Conservation (phyloP, 2,113 vertebrate genomes). For the Echinops telfairi region DNA sequence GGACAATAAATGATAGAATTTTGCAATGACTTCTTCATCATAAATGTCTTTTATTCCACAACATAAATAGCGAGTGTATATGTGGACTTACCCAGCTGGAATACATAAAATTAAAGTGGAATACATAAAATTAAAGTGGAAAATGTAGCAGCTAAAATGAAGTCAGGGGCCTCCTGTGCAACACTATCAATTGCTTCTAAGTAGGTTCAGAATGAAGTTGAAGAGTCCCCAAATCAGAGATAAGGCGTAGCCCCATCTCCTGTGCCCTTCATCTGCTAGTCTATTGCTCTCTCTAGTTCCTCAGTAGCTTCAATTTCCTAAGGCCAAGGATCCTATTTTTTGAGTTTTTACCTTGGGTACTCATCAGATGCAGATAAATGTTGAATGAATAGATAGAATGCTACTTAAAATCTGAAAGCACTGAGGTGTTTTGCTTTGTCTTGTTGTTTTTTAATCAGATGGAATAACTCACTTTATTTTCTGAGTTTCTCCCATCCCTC, state of each 20-base stretch:
- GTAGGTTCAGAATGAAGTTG: too few species aligned
- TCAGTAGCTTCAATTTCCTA: not conserved
- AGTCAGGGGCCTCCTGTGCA: too few species aligned
- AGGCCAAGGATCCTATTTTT: not conserved
- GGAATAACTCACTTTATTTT: not conserved
- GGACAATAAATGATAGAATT: too few species aligned
- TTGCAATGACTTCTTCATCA: too few species aligned
- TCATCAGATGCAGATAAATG: not conserved
- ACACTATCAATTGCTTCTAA: too few species aligned
- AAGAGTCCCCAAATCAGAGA: not conserved
- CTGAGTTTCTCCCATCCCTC: not conserved
- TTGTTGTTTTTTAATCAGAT: not conserved
- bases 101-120: too few species aligned
- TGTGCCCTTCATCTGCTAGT: too few species aligned
- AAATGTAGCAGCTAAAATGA: too few species aligned
- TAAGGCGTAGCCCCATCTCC: not conserved
- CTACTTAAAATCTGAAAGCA: not conserved
- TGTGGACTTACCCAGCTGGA: too few species aligned
- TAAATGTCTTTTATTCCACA: too few species aligned
- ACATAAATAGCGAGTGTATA: too few species aligned
- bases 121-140: too few species aligned
- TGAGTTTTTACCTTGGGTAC: not conserved
- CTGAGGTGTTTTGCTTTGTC: conserved; percentile 12
- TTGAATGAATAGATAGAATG: conserved; percentile 19
- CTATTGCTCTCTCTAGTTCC: not conserved